These are phyloP conservation scores for Pachyrhynchus sulphureomaculatus DNA, from an alignment of 1,140 invertebrate genomes.

Conservation along the genomic window DNA sequence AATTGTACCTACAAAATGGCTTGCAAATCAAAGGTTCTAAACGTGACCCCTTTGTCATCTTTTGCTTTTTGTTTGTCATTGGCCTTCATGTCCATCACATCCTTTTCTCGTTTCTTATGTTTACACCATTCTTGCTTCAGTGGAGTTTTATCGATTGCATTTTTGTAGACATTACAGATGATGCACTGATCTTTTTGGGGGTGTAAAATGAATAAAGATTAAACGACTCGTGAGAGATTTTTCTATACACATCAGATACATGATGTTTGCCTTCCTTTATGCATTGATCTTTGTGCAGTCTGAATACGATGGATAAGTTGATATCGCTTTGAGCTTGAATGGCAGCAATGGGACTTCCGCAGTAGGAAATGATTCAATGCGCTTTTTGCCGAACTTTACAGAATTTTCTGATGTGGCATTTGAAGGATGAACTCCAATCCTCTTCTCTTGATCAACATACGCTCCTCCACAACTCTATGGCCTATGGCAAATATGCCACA, in stretches of 20 bases:
- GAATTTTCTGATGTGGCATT: background rate
- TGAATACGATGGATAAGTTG: conserved; percentile 1
- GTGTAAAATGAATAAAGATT: background rate
- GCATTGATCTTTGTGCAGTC: conserved; percentile 4
- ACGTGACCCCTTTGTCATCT: background rate
- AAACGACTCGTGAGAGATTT: conserved; percentile 1
- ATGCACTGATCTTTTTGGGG: conserved; percentile 4
- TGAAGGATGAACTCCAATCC: background rate
- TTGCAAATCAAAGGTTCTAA: background rate
- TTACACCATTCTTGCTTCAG: no score
- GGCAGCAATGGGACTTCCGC: background rate
- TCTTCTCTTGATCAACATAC: background rate
- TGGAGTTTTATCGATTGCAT: background rate
- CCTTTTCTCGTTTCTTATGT: no score
- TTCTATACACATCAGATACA: conserved; percentile 4
- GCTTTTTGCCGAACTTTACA: background rate
- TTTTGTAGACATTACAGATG: background rate
- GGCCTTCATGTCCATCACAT: no score
- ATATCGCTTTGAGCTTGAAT: background rate
- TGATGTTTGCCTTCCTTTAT: background rate
- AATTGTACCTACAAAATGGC: background rate
- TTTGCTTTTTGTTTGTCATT: no score
- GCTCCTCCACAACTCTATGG: background rate
- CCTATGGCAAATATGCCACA: background rate
- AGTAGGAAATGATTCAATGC: background rate